A percentile compares a stretch with the other conserved stretches of the same genome.
phyloP scores from a whole-genome alignment of 30 jellyfish, hydroid and myxozoan species.

The Cassiopea xamachana region DNA sequence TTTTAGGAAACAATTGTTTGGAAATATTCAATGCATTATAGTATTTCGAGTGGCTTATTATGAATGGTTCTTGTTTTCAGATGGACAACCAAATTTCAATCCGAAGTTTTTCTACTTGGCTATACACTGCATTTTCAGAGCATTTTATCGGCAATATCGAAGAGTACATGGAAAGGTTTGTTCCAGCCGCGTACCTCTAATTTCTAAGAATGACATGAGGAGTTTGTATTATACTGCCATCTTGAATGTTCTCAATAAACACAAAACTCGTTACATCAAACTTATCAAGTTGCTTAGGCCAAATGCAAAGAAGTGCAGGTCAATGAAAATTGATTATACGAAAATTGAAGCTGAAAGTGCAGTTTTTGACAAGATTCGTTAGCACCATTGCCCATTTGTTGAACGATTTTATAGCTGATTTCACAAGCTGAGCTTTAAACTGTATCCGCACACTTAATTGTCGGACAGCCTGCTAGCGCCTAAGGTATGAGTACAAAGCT shows the following conservation, averaged over 20 bases:
- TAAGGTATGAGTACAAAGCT: too few relatives aligned
- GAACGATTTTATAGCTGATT: neutral
- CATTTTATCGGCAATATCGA: conserved; percentile 48
- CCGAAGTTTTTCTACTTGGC: conserved; percentile 32
- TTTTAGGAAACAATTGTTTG: too few relatives aligned
- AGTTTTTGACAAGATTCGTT: conserved; percentile 2
- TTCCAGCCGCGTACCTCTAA: conserved; percentile 2
- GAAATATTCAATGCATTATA: neutral
- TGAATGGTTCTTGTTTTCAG: conserved; percentile 11
- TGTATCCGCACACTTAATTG: too few relatives aligned
- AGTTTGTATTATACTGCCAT: conserved; percentile 39
- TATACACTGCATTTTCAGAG: conserved; percentile 46
- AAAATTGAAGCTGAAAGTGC: conserved; percentile 1
- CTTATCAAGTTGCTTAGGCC: neutral
- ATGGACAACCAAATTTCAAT: conserved; percentile 43
- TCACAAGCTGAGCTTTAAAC: neutral
- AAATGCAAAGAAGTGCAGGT: neutral
- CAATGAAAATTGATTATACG: neutral
- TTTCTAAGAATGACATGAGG: conserved; percentile 11
- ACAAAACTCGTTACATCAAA: conserved; percentile 13
- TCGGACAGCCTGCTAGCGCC: too few relatives aligned
- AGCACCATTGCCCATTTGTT: neutral
- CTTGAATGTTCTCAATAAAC: conserved; percentile 12
- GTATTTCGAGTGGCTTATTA: neutral
- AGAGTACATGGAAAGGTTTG: conserved; percentile 34